phyloP scores from a whole-genome alignment of 2,888 invertebrate species.

The Sinhomidia bicolor region DNA sequence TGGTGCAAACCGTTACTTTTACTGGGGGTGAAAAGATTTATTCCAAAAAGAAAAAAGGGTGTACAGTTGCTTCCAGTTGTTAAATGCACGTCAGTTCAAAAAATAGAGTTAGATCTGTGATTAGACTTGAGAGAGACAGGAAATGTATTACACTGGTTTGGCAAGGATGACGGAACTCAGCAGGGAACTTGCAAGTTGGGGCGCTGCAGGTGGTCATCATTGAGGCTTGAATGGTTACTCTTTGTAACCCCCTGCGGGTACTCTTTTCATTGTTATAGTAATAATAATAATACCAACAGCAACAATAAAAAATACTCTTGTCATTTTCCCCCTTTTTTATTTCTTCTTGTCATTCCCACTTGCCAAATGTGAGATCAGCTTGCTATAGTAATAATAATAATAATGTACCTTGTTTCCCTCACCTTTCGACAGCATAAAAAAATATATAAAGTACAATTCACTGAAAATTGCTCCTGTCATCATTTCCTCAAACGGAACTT shows the following conservation, averaged over 20 bases:
- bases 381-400: not conserved
- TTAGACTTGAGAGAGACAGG: not conserved
- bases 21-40: too few species aligned
- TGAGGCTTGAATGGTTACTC: constrained; percentile 45
- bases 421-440: not conserved
- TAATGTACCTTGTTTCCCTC: not conserved
- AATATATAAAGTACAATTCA: too few species aligned
- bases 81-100: not conserved
- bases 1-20: too few species aligned
- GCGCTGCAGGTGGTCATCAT: constrained; percentile 36
- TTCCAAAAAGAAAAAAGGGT: not conserved
- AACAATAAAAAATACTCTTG: constrained; percentile 15
- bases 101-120: not conserved
- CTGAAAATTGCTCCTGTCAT: too few species aligned
- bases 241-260: not conserved
- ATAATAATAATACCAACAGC: constrained; percentile 6
- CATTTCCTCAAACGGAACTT: too few species aligned
- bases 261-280: constrained; percentile 22
- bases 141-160: constrained; percentile 44
- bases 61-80: not conserved
- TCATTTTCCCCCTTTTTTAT: not conserved
- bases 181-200: not conserved
- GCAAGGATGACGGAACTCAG: constrained; percentile 39
- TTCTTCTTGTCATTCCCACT: not conserved
- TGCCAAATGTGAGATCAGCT: not conserved